Base-by-base conservation (phyloP, 2,797 vertebrate species). In the Pteropus rufus region DNA sequence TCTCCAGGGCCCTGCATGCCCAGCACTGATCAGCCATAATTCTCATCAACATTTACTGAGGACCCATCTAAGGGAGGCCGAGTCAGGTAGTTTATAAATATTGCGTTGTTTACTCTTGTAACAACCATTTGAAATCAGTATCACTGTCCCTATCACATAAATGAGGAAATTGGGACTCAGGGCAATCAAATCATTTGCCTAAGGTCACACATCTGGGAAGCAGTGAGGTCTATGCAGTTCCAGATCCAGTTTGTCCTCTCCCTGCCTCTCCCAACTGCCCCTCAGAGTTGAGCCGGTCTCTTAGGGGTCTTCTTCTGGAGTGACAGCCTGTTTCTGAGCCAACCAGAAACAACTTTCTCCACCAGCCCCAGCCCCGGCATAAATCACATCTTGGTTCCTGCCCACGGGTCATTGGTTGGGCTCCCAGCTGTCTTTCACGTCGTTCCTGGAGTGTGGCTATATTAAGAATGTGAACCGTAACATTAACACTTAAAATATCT, bases 401-500 rank as follows among this genome's bases (percentile, higher is more conserved):
- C 64, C 89, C 73, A 29, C 39, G 93, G 95, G 89, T 96, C 96
- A 70, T 31, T 89, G 94, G 80, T 76, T 11, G 54, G 91, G 56
- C 94, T 94, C 81, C 92, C 96, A 95, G 95, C 97, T 97, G 91
- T 92, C 97, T 93, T 94, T 93, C 75, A 36, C 93, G 83, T 95
- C 81, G 93, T 6, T 97, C 62, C 94, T 83, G 96, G 97, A 92
- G 46, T 98, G 96, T 89, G 97, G 96, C 95, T 29, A 89, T 77
- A 2, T 97, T 98, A 97, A 95, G 96, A 98, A 95, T 62, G 69
- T 97, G 97, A 98, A 97, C 98, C 94, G 88, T 98, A 98, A 98
- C 97, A 97, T 98, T 98, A 98, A 98, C 98, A 98, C 98, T 98
- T 7, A 21, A 94, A 95, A 94, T 72, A 52, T 56, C 56, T 49